Evolutionary conservation across 2,888 invertebrate genomes (phyloP), one percentile per base, ranked within the genome.

Genomic region (Exocentrus adspersus): DNA sequence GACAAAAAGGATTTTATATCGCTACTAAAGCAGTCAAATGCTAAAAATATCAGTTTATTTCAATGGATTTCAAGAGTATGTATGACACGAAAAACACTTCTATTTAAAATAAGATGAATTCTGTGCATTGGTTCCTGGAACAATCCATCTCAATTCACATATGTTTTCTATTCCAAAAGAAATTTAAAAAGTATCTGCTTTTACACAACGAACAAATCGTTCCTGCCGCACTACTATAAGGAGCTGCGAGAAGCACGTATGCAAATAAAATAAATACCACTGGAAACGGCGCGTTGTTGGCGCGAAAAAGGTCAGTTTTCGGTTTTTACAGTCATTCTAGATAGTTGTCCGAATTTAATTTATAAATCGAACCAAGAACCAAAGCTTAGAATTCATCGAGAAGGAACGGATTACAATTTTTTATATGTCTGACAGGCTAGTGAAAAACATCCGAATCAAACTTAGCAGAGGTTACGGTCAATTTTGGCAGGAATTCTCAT

Each of bases 241-340:
- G n/a, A n/a, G n/a, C n/a, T n/a, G n/a, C n/a, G n/a, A 67, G 58
- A 64, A 62, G 53, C 57, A 60, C 58, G 60, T 63, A 68, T 68
- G 65, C 54, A 60, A 68, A 68, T 68, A 60, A 60, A 56, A n/a
- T n/a, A n/a, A n/a, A 60, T 62, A 60, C 58, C 60, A 63, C 54
- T 63, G 61, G 62, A 68, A 65, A 57, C 61, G 63, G 62, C n/a
- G n/a, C n/a, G n/a, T n/a, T 65, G 62, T 64, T 64, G 61, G 65
- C 61, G 58, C 63, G 60, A 65, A 61, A 65, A 56, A 68, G 68
- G 68, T 68, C 68, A 68, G 68, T 68, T 68, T 65, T 60, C 51
- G 62, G 50, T n/a, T n/a, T n/a, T n/a, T 56, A 59, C 54, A 60
- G 60, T 60, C 62, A 54, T 59, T 59, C 57, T 67, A 61, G 64